Evolutionary conservation across 1,140 invertebrate species (phyloP).

Genomic region (Popillia japonica): DNA sequence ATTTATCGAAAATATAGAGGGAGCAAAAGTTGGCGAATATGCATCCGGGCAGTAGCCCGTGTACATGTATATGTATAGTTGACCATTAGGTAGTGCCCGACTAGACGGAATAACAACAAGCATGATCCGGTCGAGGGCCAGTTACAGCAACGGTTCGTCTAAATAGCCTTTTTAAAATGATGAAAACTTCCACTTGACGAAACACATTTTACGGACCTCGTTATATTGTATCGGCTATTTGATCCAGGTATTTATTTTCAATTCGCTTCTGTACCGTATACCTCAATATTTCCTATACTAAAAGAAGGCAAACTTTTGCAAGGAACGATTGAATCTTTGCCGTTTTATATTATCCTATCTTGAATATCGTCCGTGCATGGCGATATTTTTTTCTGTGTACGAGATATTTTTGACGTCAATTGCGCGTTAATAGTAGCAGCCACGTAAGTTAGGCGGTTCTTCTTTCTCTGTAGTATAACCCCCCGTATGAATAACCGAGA

Average conservation of each 20-base stretch:
- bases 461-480: too few species aligned
- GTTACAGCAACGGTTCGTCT: constrained; percentile 46
- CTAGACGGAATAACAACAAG: constrained; percentile 55
- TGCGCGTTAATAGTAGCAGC: too few species aligned
- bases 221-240: constrained; percentile 57
- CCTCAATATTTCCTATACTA: constrained; percentile 25
- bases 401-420: too few species aligned
- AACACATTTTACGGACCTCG: constrained; percentile 55
- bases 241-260: constrained; percentile 55
- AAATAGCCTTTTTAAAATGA: constrained; percentile 53
- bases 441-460: too few species aligned
- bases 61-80: constrained; percentile 40
- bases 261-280: constrained; percentile 48
- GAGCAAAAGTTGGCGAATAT: constrained; percentile 24
- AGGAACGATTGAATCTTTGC: constrained; percentile 30
- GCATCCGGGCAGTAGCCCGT: constrained; percentile 25
- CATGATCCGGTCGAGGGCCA: constrained; percentile 52
- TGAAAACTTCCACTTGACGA: constrained; percentile 57
- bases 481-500: too few species aligned
- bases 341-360: neutral
- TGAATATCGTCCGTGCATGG: neutral
- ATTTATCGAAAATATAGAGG: neutral
- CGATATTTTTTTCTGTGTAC: neutral
- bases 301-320: constrained; percentile 26
- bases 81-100: constrained; percentile 50